Base-by-base conservation (phyloP, 92 coral and sea anemone genomes). In the Epizoanthus ramosus region DNA sequence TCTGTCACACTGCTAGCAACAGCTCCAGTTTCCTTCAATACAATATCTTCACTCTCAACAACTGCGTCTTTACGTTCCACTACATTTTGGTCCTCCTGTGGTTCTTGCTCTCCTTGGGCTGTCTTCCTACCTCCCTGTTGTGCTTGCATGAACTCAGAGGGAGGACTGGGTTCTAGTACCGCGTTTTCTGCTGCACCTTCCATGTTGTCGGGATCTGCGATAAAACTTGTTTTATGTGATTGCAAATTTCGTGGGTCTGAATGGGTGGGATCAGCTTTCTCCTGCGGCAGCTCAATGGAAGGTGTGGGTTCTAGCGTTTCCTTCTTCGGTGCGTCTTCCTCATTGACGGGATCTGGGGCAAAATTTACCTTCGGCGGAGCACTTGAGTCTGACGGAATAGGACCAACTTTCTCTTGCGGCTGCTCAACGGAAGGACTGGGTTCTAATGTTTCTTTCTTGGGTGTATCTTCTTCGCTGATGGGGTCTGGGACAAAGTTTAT, bases 401-500 rank as follows among this genome's bases (percentile, higher is more conserved):
- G 66, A 75, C 52, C 68, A 28, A 45, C 17, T 14, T 43, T 33
- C 39, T 56, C 80, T 8, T 75, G 53, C 18, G 53, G 15, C 17
- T 17, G 68, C 28, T 57, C 39, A 23, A 77, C 37, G n/a, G 72
- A 6, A 67, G 72, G 47, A 33, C 0, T 67, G n/a, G 72, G 47
- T 13, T 67, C 72, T 67, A 33, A n/a, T 33, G 23, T 21, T 52
- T 77, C 25, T 4, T 43, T 69, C 59, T 41, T 19, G 28, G 71
- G 35, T 13, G 43, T 12, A 16, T 47, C 71, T 61, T 60, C 54
- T 50, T 50, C 63, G 14, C 18, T 61, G 10, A 60, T 69, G 7
- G 82, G 82, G 70, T 77, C 82, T 45, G 82, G 82, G 52, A 77
- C 82, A 37, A 77, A 77, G 70, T 77, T 61, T 25, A 77, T 43